phyloP scores from a whole-genome alignment of 2,888 invertebrate genomes.

The Selenia dentaria region DNA sequence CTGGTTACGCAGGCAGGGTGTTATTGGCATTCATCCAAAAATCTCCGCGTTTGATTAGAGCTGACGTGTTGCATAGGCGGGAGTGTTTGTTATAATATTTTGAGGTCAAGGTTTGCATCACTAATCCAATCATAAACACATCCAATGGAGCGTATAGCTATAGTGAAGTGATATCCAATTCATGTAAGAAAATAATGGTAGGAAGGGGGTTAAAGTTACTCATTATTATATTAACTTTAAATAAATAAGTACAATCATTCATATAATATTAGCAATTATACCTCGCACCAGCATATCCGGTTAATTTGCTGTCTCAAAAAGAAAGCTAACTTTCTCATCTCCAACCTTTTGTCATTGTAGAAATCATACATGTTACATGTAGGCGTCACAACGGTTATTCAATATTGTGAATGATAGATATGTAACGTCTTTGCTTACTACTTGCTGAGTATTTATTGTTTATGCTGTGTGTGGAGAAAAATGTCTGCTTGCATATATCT shows the following conservation, averaged over 20 bases:
- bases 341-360: conserved; percentile 12
- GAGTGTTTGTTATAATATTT: neutral
- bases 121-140: conserved; percentile 6
- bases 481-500: too few species aligned
- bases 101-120: conserved; percentile 19
- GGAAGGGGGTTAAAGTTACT: too few species aligned
- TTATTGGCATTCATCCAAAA: conserved; percentile 19
- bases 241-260: too few species aligned
- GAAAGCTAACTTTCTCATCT: conserved; percentile 19
- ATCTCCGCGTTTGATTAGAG: conserved; percentile 18
- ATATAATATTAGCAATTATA: too few species aligned
- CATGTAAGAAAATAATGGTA: too few species aligned
- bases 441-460: conserved; percentile 30
- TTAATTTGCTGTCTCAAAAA: too few species aligned
- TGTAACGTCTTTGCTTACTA: conserved; percentile 34
- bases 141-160: too few species aligned
- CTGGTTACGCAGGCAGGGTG: conserved; percentile 12
- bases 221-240: too few species aligned
- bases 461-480: conserved; percentile 38
- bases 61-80: conserved; percentile 14
- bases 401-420: conserved; percentile 41
- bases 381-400: conserved; percentile 41
- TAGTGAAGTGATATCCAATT: too few species aligned
- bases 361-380: conserved; percentile 34
- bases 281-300: too few species aligned